A percentile compares a stretch with the other conserved stretches of the same genome.
Evolutionary conservation across 2,888 invertebrate genomes (phyloP).

Genomic region (Brachynemurus nebulosus): DNA sequence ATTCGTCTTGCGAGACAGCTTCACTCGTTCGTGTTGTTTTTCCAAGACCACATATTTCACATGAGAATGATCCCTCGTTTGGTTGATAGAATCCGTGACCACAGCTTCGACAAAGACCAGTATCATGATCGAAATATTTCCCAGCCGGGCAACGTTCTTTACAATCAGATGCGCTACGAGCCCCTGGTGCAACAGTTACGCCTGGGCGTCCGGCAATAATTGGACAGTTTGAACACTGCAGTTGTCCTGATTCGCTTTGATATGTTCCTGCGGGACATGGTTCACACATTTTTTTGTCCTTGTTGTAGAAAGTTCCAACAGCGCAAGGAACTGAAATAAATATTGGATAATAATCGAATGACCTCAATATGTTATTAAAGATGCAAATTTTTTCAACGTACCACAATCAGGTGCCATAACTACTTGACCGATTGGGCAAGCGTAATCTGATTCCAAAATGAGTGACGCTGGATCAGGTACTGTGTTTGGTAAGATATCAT

Average conservation of each 20-base stretch:
- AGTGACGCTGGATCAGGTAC: slow-evolving; percentile 87
- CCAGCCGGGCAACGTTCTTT: slow-evolving; percentile 91
- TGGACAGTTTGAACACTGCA: slow-evolving; percentile 81
- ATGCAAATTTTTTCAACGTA: slow-evolving; percentile 29
- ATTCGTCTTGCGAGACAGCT: slow-evolving; percentile 75
- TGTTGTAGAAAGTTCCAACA: slow-evolving; percentile 75
- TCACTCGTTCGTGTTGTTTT: slow-evolving; percentile 85
- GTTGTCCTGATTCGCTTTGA: slow-evolving; percentile 84
- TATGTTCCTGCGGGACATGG: slow-evolving; percentile 82
- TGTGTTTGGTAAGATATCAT: slow-evolving; percentile 86
- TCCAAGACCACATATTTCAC: slow-evolving; percentile 75
- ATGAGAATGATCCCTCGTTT: slow-evolving; percentile 78
- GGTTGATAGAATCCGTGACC: slow-evolving; percentile 91
- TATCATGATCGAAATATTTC: slow-evolving; percentile 81
- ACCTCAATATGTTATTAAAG: not conserved
- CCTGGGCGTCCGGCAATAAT: slow-evolving; percentile 79
- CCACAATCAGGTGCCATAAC: slow-evolving; percentile 89
- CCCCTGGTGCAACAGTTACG: slow-evolving; percentile 76
- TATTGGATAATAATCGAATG: not conserved
- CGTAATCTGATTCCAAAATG: slow-evolving; percentile 75
- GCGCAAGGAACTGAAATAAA: slow-evolving; percentile 63
- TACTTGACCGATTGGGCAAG: slow-evolving; percentile 86
- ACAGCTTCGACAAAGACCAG: slow-evolving; percentile 79
- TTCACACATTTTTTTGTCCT: slow-evolving; percentile 59
- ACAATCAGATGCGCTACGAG: slow-evolving; percentile 77